Evolutionary conservation across 2,797 vertebrate genomes (phyloP).

Genomic region (Aulostomus chinensis): DNA sequence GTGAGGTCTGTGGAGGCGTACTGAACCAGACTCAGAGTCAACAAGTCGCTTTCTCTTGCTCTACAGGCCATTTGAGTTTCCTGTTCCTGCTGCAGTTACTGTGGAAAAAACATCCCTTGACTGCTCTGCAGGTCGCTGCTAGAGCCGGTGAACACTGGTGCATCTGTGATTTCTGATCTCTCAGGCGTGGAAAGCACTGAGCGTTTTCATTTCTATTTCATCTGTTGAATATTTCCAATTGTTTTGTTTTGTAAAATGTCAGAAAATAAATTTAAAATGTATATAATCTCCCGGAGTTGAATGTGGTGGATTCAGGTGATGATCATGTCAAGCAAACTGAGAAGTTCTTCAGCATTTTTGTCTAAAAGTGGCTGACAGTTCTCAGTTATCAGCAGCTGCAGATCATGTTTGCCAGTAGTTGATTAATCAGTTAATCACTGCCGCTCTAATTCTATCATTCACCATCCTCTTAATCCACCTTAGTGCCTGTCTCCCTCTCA

Average conservation of each 20-base stretch:
- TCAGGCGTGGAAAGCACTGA: too few relatives aligned
- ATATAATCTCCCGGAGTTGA: too few relatives aligned
- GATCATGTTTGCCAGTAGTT: too few relatives aligned
- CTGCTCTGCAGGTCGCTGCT: not conserved
- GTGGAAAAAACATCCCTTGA: slow-evolving; percentile 1
- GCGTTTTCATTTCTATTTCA: too few relatives aligned
- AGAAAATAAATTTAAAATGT: too few relatives aligned
- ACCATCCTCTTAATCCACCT: not conserved
- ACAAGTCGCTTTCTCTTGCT: slow-evolving; percentile 43
- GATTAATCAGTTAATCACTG: not conserved
- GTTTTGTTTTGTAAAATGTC: too few relatives aligned
- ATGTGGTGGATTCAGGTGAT: too few relatives aligned
- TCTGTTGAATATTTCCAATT: too few relatives aligned
- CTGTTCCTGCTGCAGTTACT: not conserved
- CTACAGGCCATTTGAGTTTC: not conserved
- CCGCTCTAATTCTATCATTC: not conserved
- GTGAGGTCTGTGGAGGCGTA: slow-evolving; percentile 48
- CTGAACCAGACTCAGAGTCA: slow-evolving; percentile 52
- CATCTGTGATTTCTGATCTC: not conserved
- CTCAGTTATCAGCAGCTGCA: too few relatives aligned
- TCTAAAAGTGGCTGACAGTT: too few relatives aligned
- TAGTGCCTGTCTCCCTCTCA: slow-evolving; percentile 10
- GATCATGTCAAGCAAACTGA: too few relatives aligned
- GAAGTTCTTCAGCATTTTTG: too few relatives aligned
- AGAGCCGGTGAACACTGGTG: not conserved